Evolutionary conservation across 2,113 vertebrate genomes (phyloP).

Genomic region (Aplodontia rufa): DNA sequence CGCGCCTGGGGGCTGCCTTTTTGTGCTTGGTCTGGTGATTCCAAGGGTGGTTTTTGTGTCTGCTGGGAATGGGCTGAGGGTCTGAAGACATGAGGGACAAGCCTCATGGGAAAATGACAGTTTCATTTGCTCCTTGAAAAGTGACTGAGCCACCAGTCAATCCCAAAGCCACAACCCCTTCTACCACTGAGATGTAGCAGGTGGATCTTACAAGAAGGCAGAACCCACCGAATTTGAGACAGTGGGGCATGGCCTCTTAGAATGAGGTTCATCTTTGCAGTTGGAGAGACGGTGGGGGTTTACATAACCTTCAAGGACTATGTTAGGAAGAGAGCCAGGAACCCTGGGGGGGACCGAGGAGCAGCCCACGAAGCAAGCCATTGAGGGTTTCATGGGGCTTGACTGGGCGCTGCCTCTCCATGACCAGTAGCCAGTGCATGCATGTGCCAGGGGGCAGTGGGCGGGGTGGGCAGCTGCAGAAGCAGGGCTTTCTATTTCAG

Average conservation of each 20-base stretch:
- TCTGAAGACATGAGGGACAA: background rate
- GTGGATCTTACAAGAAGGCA: background rate
- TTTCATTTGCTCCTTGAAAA: background rate
- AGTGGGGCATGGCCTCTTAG: background rate
- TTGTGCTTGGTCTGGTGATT: background rate
- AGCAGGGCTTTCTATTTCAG: background rate
- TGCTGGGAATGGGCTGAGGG: background rate
- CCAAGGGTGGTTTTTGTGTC: background rate
- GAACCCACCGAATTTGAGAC: background rate
- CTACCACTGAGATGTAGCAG: accelerated
- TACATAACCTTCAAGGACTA: background rate
- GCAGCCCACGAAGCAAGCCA: background rate
- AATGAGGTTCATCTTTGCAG: background rate
- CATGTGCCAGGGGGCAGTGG: too few relatives aligned
- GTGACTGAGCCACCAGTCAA: background rate
- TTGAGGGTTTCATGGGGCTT: background rate
- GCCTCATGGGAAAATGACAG: background rate
- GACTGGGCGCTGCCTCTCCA: background rate
- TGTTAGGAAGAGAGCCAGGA: background rate
- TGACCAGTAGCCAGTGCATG: accelerated
- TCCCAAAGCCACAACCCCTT: background rate
- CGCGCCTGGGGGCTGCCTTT: background rate
- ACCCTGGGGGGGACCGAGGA: background rate
- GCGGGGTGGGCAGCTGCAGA: background rate
- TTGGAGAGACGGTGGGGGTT: accelerated